phyloP scores from a whole-genome alignment of 64 coral and sea anemone species.

The Pocillopora damicornis region DNA sequence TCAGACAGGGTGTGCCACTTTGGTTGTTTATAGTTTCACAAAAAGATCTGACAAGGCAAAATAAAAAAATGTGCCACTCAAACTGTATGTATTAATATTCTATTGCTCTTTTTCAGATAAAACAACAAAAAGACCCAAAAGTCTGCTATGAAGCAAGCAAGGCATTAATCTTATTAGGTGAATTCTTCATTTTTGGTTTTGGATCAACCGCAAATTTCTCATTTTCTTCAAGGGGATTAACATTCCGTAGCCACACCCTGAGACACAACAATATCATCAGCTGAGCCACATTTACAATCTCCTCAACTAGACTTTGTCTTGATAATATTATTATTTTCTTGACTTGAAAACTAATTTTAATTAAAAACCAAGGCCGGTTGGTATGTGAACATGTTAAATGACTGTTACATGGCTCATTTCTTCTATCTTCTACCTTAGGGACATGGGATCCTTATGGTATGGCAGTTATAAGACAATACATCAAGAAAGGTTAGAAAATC shows the following conservation, averaged over 20 bases:
- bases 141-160: conserved; percentile 89
- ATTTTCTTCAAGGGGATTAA: too few species aligned
- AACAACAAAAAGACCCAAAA: conserved; percentile 40
- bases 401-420: background rate
- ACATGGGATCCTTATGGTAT: conserved; percentile 67
- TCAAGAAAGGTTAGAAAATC: conserved; percentile 48
- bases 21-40: too few species aligned
- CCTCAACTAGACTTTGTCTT: too few species aligned
- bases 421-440: conserved; percentile 29
- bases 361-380: too few species aligned
- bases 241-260: too few species aligned
- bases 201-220: too few species aligned
- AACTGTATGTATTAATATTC: background rate
- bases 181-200: background rate
- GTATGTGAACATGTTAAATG: background rate
- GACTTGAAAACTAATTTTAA: too few species aligned
- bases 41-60: too few species aligned
- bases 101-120: conserved; percentile 45
- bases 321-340: too few species aligned
- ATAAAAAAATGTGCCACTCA: background rate
- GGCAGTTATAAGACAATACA: conserved; percentile 68
- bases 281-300: too few species aligned
- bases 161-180: conserved; percentile 76
- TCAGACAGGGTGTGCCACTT: too few species aligned
- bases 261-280: too few species aligned